Base-by-base conservation (phyloP, 2,888 invertebrate species). In the Onthophagus sagittarius region DNA sequence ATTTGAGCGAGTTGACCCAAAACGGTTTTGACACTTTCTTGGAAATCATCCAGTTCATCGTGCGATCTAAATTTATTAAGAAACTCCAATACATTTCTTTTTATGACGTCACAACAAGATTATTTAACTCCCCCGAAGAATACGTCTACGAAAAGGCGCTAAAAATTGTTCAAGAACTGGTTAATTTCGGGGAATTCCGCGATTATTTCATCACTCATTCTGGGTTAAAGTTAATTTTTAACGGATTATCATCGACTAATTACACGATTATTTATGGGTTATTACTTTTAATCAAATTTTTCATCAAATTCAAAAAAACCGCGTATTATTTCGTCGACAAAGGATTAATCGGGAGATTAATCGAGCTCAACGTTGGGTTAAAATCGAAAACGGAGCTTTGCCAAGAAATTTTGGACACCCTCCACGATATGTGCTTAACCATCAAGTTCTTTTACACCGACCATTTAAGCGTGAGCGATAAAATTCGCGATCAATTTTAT, bases 11-110 rank as follows among this genome's bases (percentile, higher is more conserved):
- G 11, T 67, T 67, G 5, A 67, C 67, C 9, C 5, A 15, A 6
- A 32, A 15, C 23, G 67, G 67, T 23, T 23, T 23, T 31, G n/a
- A 15, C n/a, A 32, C 7, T 0, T 67, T 67, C 13, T 23, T 67
- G 15, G 67, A 67, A n/a, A 72, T 7, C 75, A 78, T 53, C 75
- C 67, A 64, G 11, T 33, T 15, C 13, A 62, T 72, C 9, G 62
- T 72, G 1, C 15, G 31, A 1, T 67, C 67, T n/a, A 23, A 7
- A n/a, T 32, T 31, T 15, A 31, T 67, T 67, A 67, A 67, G 2
- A 67, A 67, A 6, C n/a, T 67, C 5, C 31, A 15, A 15, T 15
- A 67, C 7, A 67, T 67, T 23, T 15, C n/a, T 32, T 31, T 67
- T 6, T 67, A 67, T 6, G 23, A 23, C 5, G 64, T 23, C 14